Percentiles rank a stretch among this genome's conserved stretches.
Evolutionary conservation across 1,140 invertebrate species (phyloP).

Genomic region (Aphelenchoides besseyi): DNA sequence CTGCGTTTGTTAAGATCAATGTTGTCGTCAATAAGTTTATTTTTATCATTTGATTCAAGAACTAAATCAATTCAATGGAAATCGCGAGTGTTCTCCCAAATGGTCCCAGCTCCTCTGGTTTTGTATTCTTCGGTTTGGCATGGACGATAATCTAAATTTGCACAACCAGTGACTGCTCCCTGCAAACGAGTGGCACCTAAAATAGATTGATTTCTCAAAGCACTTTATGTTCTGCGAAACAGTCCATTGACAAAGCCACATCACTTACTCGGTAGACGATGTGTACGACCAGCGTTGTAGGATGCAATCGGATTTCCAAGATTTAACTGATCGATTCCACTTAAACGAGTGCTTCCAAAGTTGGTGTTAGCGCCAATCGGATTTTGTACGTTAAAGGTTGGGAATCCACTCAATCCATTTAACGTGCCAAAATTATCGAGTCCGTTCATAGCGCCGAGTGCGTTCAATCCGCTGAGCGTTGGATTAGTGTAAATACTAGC

Average conservation of each 20-base stretch:
- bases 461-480: not conserved
- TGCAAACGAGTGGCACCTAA: not conserved
- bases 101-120: not conserved
- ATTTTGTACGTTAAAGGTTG: not conserved
- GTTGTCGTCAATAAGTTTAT: no score
- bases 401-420: not conserved
- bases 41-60: not conserved
- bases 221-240: not conserved
- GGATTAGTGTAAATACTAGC: not conserved
- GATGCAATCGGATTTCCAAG: not conserved
- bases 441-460: not conserved
- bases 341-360: not conserved
- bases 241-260: not conserved
- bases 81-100: slow-evolving; percentile 3
- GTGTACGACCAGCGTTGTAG: not conserved
- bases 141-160: not conserved
- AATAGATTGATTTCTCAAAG: not conserved
- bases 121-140: not conserved
- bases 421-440: not conserved
- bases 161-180: not conserved
- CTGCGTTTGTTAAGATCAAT: no score
- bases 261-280: no score
- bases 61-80: not conserved
- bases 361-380: not conserved
- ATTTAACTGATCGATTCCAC: not conserved